A percentile compares a stretch with the other conserved stretches of the same genome.
Conservation (phyloP, 2,113 vertebrate species). For the Mus spicilegus region DNA sequence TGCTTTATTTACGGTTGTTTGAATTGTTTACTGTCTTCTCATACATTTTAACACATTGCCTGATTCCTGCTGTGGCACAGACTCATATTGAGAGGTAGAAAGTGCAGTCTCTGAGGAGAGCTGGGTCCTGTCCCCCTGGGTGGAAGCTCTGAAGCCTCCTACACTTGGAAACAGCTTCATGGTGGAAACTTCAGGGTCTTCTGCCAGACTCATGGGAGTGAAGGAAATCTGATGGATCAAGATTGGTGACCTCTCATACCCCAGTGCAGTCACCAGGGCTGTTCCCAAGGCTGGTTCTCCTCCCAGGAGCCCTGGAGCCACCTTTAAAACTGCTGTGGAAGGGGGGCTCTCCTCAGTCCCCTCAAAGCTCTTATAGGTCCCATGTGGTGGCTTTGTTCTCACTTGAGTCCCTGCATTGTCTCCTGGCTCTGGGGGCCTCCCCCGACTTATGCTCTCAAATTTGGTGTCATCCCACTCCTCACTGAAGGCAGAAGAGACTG, state of each 20-base stretch:
- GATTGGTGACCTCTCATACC: background rate
- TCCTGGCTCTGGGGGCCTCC: background rate
- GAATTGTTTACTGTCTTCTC: background rate
- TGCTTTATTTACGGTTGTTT: background rate
- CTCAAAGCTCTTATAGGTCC: background rate
- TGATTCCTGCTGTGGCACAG: slow-evolving; percentile 62
- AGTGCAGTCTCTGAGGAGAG: slow-evolving; percentile 56
- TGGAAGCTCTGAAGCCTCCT: slow-evolving; percentile 43
- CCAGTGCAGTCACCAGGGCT: background rate
- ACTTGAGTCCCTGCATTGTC: background rate
- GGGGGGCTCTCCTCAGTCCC: background rate
- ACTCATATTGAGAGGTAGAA: slow-evolving; percentile 65
- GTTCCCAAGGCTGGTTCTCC: slow-evolving; percentile 52
- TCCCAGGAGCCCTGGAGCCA: background rate
- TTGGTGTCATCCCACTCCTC: slow-evolving; percentile 90
- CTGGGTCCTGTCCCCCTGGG: background rate
- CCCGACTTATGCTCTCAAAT: slow-evolving; percentile 42
- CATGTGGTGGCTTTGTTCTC: slow-evolving; percentile 57
- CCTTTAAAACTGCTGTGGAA: background rate
- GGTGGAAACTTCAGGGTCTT: background rate
- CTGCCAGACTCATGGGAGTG: background rate
- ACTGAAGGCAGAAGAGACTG: background rate
- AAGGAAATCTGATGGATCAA: background rate
- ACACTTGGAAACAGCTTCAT: background rate
- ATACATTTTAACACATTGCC: slow-evolving; percentile 84